These are phyloP conservation scores for Adelosebastes latens DNA, from an alignment of 2,797 vertebrate species.

Conservation along the genomic window DNA sequence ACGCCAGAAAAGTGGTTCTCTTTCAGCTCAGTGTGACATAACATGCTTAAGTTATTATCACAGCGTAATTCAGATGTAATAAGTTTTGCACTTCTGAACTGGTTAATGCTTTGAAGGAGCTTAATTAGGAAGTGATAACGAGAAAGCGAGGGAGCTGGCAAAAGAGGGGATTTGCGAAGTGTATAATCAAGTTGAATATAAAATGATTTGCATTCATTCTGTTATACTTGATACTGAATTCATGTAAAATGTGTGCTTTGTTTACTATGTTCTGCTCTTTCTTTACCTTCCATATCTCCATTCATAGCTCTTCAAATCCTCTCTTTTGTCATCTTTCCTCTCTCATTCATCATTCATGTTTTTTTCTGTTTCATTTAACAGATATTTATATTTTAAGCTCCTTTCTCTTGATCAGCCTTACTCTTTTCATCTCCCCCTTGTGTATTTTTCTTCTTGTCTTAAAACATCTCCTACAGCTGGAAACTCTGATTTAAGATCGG, in stretches of 20 bases:
- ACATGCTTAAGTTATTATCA: conserved; percentile 50
- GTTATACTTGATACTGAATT: background rate
- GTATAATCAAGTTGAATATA: conserved; percentile 10
- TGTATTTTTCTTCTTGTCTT: background rate
- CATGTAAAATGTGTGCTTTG: background rate
- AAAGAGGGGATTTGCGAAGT: background rate
- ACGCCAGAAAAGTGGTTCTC: background rate
- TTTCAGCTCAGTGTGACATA: conserved; percentile 45
- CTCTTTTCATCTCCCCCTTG: background rate
- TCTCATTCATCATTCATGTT: background rate
- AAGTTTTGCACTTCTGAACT: conserved; percentile 25
- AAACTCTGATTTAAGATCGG: conserved; percentile 5
- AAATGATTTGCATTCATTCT: background rate
- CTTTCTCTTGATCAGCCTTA: background rate
- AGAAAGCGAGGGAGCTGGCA: background rate
- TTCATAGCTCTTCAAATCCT: background rate
- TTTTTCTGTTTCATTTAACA: background rate
- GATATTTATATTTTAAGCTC: background rate
- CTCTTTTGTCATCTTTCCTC: background rate
- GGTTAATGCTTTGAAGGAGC: conserved; percentile 25
- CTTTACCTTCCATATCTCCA: background rate
- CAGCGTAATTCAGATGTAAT: conserved; percentile 41
- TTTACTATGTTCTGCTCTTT: background rate
- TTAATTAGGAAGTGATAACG: conserved; percentile 47
- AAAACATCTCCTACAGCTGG: background rate